phyloP scores from a whole-genome alignment of 64 coral and sea anemone species.

The Cladopsammia gracilis region DNA sequence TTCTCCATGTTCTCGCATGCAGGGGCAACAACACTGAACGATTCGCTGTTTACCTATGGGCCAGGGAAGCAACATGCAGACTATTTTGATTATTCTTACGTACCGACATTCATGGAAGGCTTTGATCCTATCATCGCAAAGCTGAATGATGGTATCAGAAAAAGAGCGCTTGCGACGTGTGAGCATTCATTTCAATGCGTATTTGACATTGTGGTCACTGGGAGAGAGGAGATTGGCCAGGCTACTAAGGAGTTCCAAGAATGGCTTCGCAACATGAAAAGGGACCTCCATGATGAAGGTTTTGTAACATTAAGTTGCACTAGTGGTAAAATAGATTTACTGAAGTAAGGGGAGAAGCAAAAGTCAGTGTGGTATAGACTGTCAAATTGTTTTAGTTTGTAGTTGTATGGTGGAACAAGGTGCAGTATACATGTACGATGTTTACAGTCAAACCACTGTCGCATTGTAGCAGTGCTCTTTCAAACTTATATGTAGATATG shows the following conservation, averaged over 20 bases:
- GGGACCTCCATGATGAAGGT: conserved; percentile 33
- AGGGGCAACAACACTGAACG: conserved; percentile 54
- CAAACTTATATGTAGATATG: no score
- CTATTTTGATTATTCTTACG: conserved; percentile 43
- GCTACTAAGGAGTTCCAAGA: conserved; percentile 51
- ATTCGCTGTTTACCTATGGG: conserved; percentile 78
- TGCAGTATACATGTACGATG: no score
- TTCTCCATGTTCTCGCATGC: not conserved
- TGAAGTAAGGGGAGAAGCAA: no score
- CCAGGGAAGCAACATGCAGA: conserved; percentile 17
- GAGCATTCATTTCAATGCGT: conserved; percentile 70
- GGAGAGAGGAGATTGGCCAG: conserved; percentile 57
- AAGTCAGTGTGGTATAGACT: no score
- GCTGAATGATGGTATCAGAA: conserved; percentile 9
- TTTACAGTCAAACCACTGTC: no score
- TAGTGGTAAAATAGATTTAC: no score
- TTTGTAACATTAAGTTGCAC: no score
- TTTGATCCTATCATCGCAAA: conserved; percentile 36
- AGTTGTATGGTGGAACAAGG: no score
- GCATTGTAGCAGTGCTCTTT: no score
- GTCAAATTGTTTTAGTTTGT: no score
- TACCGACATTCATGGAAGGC: conserved; percentile 55
- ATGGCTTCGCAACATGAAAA: not conserved
- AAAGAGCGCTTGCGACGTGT: conserved; percentile 46
- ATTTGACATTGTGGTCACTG: conserved; percentile 64